These are phyloP conservation scores for Amphipoea lucens DNA, from an alignment of 2,888 invertebrate species.

Conservation along the genomic window DNA sequence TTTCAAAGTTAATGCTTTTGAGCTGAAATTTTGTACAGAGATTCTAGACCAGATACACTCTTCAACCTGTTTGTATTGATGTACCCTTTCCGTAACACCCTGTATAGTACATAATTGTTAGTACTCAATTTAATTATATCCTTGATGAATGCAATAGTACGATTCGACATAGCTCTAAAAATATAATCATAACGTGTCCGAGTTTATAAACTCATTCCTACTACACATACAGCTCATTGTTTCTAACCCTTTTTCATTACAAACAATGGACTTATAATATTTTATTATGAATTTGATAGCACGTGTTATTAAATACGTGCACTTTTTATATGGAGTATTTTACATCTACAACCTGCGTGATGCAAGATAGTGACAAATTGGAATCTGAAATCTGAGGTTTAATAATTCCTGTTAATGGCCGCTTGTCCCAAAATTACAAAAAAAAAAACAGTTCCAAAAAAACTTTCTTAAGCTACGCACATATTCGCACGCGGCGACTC, in stretches of 20 bases:
- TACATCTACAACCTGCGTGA: neutral
- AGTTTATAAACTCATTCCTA: constrained; percentile 54
- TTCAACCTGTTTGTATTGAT: too few species aligned
- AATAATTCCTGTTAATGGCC: neutral
- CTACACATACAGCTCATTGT: constrained; percentile 44
- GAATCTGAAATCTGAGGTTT: neutral
- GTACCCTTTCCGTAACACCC: too few species aligned
- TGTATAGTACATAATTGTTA: neutral
- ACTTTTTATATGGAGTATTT: neutral
- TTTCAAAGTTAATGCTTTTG: too few species aligned
- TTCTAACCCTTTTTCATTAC: constrained; percentile 25
- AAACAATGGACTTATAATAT: constrained; percentile 34
- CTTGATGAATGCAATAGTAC: constrained; percentile 13
- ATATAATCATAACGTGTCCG: constrained; percentile 24
- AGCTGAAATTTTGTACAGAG: too few species aligned
- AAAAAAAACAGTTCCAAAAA: neutral
- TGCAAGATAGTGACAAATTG: neutral
- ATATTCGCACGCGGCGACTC: neutral
- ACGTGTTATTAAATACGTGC: constrained; percentile 30
- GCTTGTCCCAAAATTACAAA: neutral
- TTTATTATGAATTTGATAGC: constrained; percentile 24
- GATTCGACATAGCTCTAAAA: constrained; percentile 30
- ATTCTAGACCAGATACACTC: too few species aligned
- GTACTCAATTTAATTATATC: neutral
- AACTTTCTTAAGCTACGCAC: neutral